Conservation (phyloP, 2,888 invertebrate species). For the Lutraria lutraria region DNA sequence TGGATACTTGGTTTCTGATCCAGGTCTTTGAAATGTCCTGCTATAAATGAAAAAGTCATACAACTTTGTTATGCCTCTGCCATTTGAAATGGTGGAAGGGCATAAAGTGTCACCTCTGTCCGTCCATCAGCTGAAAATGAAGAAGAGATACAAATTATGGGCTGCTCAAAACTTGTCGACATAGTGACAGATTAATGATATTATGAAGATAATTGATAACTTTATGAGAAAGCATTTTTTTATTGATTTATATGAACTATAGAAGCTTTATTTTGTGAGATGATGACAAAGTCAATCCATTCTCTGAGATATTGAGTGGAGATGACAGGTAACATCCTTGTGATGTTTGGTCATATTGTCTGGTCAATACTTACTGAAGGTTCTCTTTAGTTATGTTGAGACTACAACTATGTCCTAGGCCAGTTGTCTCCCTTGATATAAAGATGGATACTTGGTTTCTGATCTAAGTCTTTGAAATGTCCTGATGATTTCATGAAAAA, state of each 20-base stretch:
- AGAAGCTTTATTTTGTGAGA: constrained; percentile 28
- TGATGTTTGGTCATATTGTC: constrained; percentile 40
- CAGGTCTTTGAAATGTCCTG: not conserved
- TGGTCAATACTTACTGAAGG: constrained; percentile 39
- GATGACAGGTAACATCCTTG: constrained; percentile 45
- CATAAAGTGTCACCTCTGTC: no score
- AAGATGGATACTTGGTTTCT: constrained; percentile 56
- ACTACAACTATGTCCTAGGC: constrained; percentile 47
- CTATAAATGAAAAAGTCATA: not conserved
- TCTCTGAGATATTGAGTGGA: constrained; percentile 58
- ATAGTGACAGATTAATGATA: not conserved
- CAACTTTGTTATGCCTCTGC: not conserved
- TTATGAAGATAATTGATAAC: no score
- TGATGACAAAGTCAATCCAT: constrained; percentile 69
- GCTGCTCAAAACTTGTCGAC: not conserved
- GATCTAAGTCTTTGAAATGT: no score
- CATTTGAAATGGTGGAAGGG: no score
- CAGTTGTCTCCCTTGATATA: constrained; percentile 49
- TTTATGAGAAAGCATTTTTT: no score
- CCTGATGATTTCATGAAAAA: no score
- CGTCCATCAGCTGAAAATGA: not conserved
- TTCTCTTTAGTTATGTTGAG: constrained; percentile 55
- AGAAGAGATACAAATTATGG: not conserved
- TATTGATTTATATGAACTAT: no score
- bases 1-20: constrained; percentile 60